Conservation (phyloP, 2,888 invertebrate genomes). For the Arge pagana region DNA sequence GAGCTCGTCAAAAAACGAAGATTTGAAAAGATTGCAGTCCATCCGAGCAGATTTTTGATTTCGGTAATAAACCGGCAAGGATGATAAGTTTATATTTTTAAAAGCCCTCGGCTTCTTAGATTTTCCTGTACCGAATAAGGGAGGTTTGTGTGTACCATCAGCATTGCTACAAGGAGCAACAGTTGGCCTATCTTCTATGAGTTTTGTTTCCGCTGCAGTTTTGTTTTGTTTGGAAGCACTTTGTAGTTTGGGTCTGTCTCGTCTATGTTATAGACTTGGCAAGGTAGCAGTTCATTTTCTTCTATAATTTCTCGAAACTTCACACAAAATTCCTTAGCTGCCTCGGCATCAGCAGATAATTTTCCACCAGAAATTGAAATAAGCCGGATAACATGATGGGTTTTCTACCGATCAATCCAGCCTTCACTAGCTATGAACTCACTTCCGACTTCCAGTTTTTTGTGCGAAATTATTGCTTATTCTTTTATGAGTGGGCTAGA, state of each 20-base stretch:
- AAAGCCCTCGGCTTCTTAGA: constrained; percentile 7
- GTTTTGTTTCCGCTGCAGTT: background rate
- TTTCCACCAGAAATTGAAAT: background rate
- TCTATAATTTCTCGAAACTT: background rate
- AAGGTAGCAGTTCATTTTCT: constrained; percentile 4
- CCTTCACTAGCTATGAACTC: no score
- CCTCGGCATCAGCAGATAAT: constrained; percentile 5
- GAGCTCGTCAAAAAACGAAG: constrained; percentile 11
- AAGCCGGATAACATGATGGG: background rate
- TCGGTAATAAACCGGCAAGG: constrained; percentile 6
- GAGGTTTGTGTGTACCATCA: background rate
- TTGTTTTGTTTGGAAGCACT: background rate
- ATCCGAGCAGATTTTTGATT: constrained; percentile 16
- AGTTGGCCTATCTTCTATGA: constrained; percentile 2
- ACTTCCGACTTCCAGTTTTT: no score
- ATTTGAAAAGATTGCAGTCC: constrained; percentile 13
- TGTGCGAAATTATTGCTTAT: no score
- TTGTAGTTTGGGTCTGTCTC: background rate
- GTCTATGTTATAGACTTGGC: constrained; percentile 6
- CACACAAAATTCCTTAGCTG: background rate
- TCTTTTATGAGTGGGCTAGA: no score
- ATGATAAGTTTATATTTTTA: constrained; percentile 1
- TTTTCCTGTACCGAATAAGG: background rate
- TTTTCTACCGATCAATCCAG: no score
- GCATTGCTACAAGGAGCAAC: background rate